phyloP scores from a whole-genome alignment of 2,113 vertebrate genomes.

The Tretioscincus oriximinensis region DNA sequence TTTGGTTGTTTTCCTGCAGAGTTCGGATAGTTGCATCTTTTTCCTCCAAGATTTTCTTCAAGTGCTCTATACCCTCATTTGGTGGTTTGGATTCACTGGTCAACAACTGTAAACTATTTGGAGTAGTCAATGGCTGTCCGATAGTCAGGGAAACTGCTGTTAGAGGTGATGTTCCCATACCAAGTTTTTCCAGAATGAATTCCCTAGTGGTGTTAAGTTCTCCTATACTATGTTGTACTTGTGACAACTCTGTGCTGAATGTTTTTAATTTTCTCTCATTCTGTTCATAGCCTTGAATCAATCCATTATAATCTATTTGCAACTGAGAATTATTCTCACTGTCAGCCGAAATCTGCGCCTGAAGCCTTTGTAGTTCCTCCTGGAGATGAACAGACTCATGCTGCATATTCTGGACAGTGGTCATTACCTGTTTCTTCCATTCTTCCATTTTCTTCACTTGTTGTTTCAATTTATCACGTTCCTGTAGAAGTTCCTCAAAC shows the following conservation, averaged over 20 bases:
- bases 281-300: slow-evolving; percentile 92
- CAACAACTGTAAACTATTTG: not conserved
- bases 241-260: slow-evolving; percentile 86
- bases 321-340: slow-evolving; percentile 86
- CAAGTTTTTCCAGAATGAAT: slow-evolving; percentile 87
- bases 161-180: slow-evolving; percentile 71
- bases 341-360: slow-evolving; percentile 85
- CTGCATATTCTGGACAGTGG: slow-evolving; percentile 97
- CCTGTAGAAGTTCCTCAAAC: slow-evolving; percentile 93
- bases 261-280: slow-evolving; percentile 87
- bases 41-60: slow-evolving; percentile 78
- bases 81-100: slow-evolving; percentile 60
- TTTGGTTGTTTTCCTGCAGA: slow-evolving; percentile 91
- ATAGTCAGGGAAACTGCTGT: slow-evolving; percentile 1
- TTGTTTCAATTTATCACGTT: slow-evolving; percentile 90
- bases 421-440: slow-evolving; percentile 98
- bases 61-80: slow-evolving; percentile 70
- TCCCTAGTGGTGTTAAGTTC: slow-evolving; percentile 89
- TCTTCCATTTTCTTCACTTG: slow-evolving; percentile 99
- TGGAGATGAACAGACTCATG: slow-evolving; percentile 94
- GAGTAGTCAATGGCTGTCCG: slow-evolving; percentile 36
- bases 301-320: slow-evolving; percentile 86
- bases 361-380: slow-evolving; percentile 89
- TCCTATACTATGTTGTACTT: slow-evolving; percentile 90
- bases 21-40: slow-evolving; percentile 82